Evolutionary conservation across 2,888 invertebrate genomes (phyloP).

Genomic region (Electrophaes corylata): DNA sequence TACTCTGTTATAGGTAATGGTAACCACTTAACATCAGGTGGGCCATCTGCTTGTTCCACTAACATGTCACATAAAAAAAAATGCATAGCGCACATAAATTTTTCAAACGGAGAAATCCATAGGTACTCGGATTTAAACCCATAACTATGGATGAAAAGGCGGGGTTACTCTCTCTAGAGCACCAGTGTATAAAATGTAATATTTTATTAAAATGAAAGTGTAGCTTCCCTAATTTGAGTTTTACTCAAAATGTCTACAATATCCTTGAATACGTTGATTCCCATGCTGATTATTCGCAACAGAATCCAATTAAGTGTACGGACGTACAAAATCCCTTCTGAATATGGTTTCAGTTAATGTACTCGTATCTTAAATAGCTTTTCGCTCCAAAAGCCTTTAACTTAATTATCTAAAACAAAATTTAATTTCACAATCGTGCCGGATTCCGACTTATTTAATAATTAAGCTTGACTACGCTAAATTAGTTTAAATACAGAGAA

Average conservation of each 20-base stretch:
- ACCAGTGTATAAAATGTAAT: too few species aligned
- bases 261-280: conserved; percentile 1
- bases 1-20: too few species aligned
- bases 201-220: too few species aligned
- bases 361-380: conserved; percentile 4
- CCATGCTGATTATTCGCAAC: conserved; percentile 8
- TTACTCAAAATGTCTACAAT: neutral
- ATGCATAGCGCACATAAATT: too few species aligned
- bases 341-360: conserved; percentile 8
- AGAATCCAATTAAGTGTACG: conserved; percentile 9
- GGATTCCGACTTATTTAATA: conserved; percentile 8
- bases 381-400: conserved; percentile 4
- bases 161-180: too few species aligned
- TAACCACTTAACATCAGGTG: too few species aligned
- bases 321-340: conserved; percentile 16
- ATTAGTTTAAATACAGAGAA: neutral
- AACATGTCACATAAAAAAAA: too few species aligned
- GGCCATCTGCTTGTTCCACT: too few species aligned
- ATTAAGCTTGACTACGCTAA: neutral
- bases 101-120: too few species aligned
- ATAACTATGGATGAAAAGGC: too few species aligned
- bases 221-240: neutral
- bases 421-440: conserved; percentile 10
- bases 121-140: too few species aligned
- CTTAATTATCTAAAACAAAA: conserved; percentile 16